Evolutionary conservation across 2,888 invertebrate species (phyloP).

Genomic region (Dorcus hopei): DNA sequence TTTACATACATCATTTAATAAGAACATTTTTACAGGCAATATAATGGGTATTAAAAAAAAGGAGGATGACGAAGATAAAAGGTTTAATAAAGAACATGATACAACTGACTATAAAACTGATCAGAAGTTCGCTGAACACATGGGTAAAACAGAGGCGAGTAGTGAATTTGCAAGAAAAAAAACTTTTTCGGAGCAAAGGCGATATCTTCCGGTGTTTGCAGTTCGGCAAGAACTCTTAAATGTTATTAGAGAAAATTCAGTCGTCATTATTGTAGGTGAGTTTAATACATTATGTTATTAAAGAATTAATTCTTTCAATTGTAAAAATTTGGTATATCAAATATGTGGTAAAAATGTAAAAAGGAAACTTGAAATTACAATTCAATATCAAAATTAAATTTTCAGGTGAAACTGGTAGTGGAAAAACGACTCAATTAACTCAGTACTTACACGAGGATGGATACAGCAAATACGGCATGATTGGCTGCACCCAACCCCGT

Average conservation of each 20-base stretch:
- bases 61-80: conserved; percentile 72
- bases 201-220: conserved; percentile 93
- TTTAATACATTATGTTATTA: not conserved
- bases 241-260: conserved; percentile 87
- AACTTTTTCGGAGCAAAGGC: conserved; percentile 80
- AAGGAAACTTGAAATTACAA: too few relatives aligned
- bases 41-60: conserved; percentile 91
- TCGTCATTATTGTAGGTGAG: conserved; percentile 88
- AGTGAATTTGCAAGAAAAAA: conserved; percentile 86
- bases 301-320: not conserved
- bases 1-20: not conserved
- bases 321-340: not conserved
- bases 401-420: conserved; percentile 86
- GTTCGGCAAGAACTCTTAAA: conserved; percentile 89
- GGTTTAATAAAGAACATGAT: conserved; percentile 63
- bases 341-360: too few relatives aligned
- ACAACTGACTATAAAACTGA: conserved; percentile 86
- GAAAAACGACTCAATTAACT: conserved; percentile 96
- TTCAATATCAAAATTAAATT: not conserved
- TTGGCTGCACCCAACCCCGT: conserved; percentile 97
- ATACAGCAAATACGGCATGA: conserved; percentile 86
- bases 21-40: conserved; percentile 56
- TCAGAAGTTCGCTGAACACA: conserved; percentile 95
- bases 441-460: conserved; percentile 98
- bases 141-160: conserved; percentile 71